A percentile compares a stretch with the other conserved stretches of the same genome.
Conservation (phyloP, 2,113 vertebrate species). For the Caretta caretta region DNA sequence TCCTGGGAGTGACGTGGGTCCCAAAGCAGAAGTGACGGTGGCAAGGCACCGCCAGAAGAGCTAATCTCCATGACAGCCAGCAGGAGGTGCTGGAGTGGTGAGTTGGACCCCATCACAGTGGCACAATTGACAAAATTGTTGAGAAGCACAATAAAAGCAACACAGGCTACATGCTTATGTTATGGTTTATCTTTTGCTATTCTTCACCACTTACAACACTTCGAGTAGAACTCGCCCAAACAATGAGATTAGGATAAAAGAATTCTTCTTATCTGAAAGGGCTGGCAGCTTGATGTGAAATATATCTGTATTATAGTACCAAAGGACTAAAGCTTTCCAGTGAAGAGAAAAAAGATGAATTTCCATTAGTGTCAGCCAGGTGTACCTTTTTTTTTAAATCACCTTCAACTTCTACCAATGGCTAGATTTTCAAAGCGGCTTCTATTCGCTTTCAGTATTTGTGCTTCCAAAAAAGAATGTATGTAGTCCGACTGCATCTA, state of each 20-base stretch:
- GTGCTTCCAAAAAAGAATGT: neutral
- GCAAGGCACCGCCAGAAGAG: too few species aligned
- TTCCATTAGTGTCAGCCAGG: neutral
- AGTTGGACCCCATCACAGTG: neutral
- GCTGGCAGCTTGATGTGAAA: neutral
- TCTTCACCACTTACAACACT: neutral
- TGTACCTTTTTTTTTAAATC: neutral
- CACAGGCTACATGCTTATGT: neutral
- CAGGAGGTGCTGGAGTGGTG: too few species aligned
- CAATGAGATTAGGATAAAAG: neutral
- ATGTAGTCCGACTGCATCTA: neutral
- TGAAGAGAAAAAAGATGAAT: constrained; percentile 9
- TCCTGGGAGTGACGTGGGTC: too few species aligned
- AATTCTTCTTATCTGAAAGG: neutral
- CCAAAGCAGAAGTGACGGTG: too few species aligned
- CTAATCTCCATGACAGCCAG: too few species aligned
- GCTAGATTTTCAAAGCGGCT: neutral
- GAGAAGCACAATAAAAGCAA: neutral
- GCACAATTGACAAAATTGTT: neutral
- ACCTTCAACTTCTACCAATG: neutral
- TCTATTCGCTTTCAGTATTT: neutral
- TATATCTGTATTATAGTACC: neutral
- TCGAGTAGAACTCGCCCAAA: neutral
- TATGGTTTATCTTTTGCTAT: neutral
- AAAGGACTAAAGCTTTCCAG: constrained; percentile 6